These are phyloP conservation scores for Autographa pulchrina DNA, from an alignment of 2,888 invertebrate genomes.

Conservation along the genomic window DNA sequence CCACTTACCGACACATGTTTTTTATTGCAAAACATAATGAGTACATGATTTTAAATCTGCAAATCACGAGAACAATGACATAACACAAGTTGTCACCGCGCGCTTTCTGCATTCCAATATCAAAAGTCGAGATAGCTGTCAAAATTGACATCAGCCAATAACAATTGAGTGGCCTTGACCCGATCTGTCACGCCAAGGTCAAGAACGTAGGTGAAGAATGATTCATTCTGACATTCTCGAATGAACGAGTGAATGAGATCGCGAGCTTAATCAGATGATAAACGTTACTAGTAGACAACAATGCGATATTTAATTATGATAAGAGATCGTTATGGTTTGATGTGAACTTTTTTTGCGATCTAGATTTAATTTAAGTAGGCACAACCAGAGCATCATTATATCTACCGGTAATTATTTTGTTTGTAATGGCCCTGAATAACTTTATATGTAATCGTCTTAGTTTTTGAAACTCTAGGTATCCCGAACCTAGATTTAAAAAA, in stretches of 20 bases:
- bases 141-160: conserved; percentile 73
- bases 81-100: conserved; percentile 36
- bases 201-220: conserved; percentile 61
- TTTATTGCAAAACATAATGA: conserved; percentile 31
- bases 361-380: not conserved
- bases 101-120: conserved; percentile 59
- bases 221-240: conserved; percentile 60
- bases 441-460: too few relatives aligned
- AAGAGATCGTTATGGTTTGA: conserved; percentile 30
- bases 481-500: too few relatives aligned
- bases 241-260: conserved; percentile 57
- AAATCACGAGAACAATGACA: conserved; percentile 41
- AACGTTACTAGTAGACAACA: conserved; percentile 39
- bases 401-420: too few relatives aligned
- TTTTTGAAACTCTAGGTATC: too few relatives aligned
- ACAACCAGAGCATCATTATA: not conserved
- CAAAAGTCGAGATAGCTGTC: conserved; percentile 71
- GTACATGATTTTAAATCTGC: conserved; percentile 32
- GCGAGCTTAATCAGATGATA: conserved; percentile 45
- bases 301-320: conserved; percentile 58
- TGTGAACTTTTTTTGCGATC: conserved; percentile 8
- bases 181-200: conserved; percentile 72
- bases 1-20: conserved; percentile 7
- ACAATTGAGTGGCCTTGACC: conserved; percentile 74
- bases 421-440: too few relatives aligned